Percentiles rank a stretch among this genome's conserved stretches.
Evolutionary conservation across 2,888 invertebrate species (phyloP).

Genomic region (Metopia argyrocephala): DNA sequence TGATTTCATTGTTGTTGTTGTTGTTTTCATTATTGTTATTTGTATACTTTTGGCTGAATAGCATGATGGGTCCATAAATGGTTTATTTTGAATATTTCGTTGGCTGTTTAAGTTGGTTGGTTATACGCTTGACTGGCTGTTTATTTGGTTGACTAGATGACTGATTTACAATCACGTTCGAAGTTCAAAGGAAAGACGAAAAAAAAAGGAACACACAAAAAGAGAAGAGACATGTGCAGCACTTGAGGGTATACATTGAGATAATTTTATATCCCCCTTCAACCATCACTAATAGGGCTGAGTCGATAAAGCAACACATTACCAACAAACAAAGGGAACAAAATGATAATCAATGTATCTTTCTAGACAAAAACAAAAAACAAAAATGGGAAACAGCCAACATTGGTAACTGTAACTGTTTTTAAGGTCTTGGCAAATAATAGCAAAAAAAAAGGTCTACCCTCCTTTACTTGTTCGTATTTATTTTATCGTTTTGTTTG

Average conservation of each 20-base stretch:
- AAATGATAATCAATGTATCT: constrained; percentile 25
- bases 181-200: constrained; percentile 59
- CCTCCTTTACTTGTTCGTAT: constrained; percentile 26
- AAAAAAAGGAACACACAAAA: neutral
- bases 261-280: constrained; percentile 22
- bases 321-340: constrained; percentile 25
- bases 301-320: neutral
- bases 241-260: constrained; percentile 70
- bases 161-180: constrained; percentile 18
- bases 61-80: constrained; percentile 6
- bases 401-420: constrained; percentile 38
- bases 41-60: constrained; percentile 62
- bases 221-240: constrained; percentile 73
- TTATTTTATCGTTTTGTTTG: constrained; percentile 63
- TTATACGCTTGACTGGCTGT: constrained; percentile 23
- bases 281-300: constrained; percentile 9
- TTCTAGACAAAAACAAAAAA: constrained; percentile 1
- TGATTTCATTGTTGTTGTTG: constrained; percentile 54
- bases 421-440: neutral
- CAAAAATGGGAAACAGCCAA: constrained; percentile 32
- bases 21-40: constrained; percentile 17
- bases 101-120: neutral
- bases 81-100: neutral
- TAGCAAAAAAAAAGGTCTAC: neutral
- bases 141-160: constrained; percentile 26